Percentiles rank a stretch among this genome's conserved stretches.
Conservation (phyloP, 2,113 vertebrate genomes). For the Ailuropoda melanoleuca region DNA sequence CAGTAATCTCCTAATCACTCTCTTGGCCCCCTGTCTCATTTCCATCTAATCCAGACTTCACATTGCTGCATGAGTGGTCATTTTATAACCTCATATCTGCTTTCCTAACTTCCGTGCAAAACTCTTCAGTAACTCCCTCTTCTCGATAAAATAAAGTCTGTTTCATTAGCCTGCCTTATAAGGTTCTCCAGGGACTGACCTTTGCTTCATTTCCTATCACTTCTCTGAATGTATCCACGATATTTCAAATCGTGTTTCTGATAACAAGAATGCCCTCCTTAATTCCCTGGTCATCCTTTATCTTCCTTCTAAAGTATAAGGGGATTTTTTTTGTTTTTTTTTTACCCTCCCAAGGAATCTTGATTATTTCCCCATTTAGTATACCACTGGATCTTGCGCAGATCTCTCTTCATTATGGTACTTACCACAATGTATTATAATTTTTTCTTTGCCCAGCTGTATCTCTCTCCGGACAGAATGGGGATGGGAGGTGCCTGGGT, state of each 20-base stretch:
- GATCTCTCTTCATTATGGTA: neutral
- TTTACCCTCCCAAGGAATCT: neutral
- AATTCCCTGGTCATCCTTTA: neutral
- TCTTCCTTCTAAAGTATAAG: neutral
- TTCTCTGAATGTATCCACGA: neutral
- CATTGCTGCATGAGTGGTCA: neutral
- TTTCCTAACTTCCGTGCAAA: neutral
- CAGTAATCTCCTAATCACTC: neutral
- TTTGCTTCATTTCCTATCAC: neutral
- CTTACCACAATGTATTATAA: neutral
- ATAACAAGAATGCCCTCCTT: neutral
- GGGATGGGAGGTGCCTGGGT: neutral
- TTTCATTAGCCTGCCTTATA: neutral
- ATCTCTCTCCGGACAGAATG: neutral
- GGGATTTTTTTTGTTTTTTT: no score
- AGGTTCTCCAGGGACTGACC: neutral
- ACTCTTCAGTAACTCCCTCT: neutral
- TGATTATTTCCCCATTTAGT: neutral
- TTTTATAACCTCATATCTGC: neutral
- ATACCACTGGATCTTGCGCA: neutral
- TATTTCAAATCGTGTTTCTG: neutral
- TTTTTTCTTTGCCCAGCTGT: neutral
- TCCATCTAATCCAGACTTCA: neutral
- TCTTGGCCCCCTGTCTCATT: neutral
- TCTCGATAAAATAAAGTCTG: neutral